Percentiles rank a stretch among this genome's conserved stretches.
phyloP scores from a whole-genome alignment of 2,888 invertebrate species.

The Ischnus inquisitorius region DNA sequence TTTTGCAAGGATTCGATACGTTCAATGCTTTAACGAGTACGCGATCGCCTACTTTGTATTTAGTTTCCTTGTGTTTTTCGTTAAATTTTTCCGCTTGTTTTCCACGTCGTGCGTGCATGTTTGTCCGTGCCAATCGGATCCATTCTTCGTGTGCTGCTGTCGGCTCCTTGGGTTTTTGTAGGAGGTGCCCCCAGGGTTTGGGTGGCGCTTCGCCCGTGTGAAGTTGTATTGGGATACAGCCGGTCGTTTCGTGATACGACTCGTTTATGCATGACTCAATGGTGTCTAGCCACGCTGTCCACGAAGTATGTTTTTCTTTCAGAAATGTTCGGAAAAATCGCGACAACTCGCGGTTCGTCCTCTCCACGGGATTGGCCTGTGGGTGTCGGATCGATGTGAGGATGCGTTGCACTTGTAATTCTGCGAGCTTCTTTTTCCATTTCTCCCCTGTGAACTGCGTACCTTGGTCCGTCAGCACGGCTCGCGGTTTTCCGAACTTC shows the following conservation, averaged over 20 bases:
- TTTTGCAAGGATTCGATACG: neutral
- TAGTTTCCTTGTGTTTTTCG: neutral
- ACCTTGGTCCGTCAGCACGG: no score
- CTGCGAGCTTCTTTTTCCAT: neutral
- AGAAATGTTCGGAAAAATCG: no score
- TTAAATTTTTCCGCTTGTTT: neutral
- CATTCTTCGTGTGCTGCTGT: neutral
- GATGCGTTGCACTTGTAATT: neutral
- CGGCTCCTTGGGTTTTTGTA: neutral
- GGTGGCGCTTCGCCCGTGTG: neutral
- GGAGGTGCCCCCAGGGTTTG: neutral
- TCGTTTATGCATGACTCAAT: no score
- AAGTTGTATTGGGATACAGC: neutral
- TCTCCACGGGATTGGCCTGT: no score
- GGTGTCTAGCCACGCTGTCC: no score
- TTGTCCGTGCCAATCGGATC: neutral
- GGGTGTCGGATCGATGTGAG: no score
- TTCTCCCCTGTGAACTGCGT: constrained; percentile 10
- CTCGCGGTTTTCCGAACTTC: no score
- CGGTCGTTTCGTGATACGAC: neutral
- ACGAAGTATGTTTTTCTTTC: no score
- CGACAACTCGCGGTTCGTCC: no score
- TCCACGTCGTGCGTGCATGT: neutral
- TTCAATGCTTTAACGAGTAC: neutral
- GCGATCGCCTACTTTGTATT: neutral